Conservation (phyloP, 2,113 vertebrate genomes). For the Synodontis membranacea region DNA sequence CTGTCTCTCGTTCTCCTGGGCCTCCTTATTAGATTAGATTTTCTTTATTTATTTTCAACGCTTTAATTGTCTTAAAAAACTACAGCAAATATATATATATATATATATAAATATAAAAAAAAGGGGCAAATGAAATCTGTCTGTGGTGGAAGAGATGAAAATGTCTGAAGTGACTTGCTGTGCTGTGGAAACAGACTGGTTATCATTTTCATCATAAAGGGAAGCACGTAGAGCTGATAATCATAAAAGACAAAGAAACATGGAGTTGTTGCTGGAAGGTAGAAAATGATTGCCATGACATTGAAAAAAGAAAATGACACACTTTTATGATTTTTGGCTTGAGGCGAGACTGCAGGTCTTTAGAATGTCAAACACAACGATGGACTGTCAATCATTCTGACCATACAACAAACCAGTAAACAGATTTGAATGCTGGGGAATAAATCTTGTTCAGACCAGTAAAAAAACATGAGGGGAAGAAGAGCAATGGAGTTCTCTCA, state of each 20-base stretch:
- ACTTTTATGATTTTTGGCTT: constrained; percentile 12
- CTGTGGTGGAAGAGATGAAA: not conserved
- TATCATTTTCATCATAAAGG: not conserved
- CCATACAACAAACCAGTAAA: constrained; percentile 65
- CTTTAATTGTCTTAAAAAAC: not conserved
- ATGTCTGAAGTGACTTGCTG: not conserved
- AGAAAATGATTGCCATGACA: constrained; percentile 25
- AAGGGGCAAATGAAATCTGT: not conserved
- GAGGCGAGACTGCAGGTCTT: constrained; percentile 47
- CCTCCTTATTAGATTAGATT: too few species aligned
- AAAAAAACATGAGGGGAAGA: not conserved
- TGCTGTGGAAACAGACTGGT: not conserved
- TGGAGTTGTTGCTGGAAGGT: not conserved
- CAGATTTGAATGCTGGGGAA: constrained; percentile 55
- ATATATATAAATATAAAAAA: too few species aligned
- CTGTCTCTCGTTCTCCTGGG: not conserved
- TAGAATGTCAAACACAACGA: constrained; percentile 61
- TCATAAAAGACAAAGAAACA: constrained; percentile 29
- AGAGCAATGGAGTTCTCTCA: not conserved
- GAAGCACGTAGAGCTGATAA: constrained; percentile 6
- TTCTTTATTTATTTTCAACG: not conserved
- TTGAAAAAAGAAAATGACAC: constrained; percentile 22
- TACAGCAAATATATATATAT: too few species aligned
- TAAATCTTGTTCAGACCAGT: constrained; percentile 35
- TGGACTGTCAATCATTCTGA: constrained; percentile 66